Conservation (phyloP, 2,888 invertebrate genomes). For the Eupithecia centaureata region DNA sequence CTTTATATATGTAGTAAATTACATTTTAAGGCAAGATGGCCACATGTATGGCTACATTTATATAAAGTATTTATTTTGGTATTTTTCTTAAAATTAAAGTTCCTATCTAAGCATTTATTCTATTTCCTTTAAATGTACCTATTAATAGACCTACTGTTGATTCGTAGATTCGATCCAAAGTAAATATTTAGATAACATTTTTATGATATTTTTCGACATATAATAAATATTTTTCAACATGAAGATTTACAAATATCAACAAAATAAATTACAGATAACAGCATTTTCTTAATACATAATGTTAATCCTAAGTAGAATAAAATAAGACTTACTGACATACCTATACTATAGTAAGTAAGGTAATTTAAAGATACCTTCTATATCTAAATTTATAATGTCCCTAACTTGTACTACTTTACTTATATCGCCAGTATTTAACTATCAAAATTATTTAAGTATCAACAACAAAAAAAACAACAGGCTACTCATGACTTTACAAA, state of each 20-base stretch:
- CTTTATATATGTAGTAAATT: conserved; percentile 6
- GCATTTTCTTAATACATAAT: conserved; percentile 60
- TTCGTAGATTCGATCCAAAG: conserved; percentile 65
- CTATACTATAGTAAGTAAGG: conserved; percentile 56
- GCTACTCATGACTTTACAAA: background rate
- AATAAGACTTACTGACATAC: conserved; percentile 63
- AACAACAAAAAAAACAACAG: background rate
- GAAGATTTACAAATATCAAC: conserved; percentile 84
- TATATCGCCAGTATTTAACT: conserved; percentile 59
- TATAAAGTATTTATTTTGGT: conserved; percentile 38
- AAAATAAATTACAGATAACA: conserved; percentile 85
- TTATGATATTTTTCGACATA: conserved; percentile 72
- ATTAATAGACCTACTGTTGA: conserved; percentile 62
- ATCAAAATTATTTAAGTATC: background rate
- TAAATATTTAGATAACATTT: conserved; percentile 79
- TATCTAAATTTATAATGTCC: conserved; percentile 60
- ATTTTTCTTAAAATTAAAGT: conserved; percentile 32
- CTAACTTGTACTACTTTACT: conserved; percentile 75
- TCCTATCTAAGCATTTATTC: conserved; percentile 30
- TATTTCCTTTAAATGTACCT: conserved; percentile 24
- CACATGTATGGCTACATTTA: conserved; percentile 71
- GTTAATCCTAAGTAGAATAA: conserved; percentile 60
- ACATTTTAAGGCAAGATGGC: conserved; percentile 77
- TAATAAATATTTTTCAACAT: conserved; percentile 84
- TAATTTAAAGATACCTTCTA: conserved; percentile 51